Evolutionary conservation across 2,113 vertebrate species (phyloP).

Genomic region (Rhynchopsitta pachyrhyncha): DNA sequence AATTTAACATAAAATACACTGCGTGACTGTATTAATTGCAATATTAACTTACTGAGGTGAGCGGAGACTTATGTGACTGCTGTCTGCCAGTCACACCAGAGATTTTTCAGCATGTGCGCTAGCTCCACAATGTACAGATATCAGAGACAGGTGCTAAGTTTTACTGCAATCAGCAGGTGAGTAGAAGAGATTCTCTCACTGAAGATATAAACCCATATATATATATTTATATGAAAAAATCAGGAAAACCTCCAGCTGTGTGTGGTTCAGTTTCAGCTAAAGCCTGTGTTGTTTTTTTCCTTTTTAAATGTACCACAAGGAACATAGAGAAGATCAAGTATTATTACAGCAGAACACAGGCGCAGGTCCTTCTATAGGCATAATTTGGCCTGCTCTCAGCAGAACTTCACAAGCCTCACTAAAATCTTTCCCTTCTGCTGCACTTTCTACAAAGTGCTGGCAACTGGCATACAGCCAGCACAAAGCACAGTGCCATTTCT

Average conservation of each 20-base stretch:
- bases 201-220: neutral
- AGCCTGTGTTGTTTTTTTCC: neutral
- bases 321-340: neutral
- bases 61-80: neutral
- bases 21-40: neutral
- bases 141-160: neutral
- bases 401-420: neutral
- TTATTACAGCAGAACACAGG: neutral
- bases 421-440: neutral
- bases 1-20: neutral
- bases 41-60: neutral
- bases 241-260: neutral
- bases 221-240: neutral
- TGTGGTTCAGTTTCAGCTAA: neutral
- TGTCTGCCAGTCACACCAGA: neutral
- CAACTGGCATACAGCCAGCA: neutral
- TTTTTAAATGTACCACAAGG: neutral
- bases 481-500: neutral
- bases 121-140: neutral
- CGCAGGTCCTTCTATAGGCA: neutral
- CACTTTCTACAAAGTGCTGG: neutral
- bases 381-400: neutral
- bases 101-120: neutral
- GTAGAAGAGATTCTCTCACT: neutral
- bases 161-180: neutral